These are phyloP conservation scores for Blastobasis lacticolella DNA, from an alignment of 2,888 invertebrate species.

Conservation along the genomic window DNA sequence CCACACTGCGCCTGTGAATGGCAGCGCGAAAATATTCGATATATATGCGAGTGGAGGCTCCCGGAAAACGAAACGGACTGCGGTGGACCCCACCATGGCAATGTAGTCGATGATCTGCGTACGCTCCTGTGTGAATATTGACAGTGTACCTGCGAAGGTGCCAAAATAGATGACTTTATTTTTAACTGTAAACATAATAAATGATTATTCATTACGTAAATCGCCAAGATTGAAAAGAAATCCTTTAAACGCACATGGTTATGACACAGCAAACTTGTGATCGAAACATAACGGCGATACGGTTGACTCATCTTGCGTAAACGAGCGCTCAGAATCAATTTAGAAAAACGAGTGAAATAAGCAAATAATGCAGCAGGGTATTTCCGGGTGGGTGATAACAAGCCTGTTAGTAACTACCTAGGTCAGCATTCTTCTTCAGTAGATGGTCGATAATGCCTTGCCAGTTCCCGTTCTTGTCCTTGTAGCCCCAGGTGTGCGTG, in stretches of 20 bases:
- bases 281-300: too few species aligned
- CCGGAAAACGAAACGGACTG: slow-evolving; percentile 76
- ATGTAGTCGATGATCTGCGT: slow-evolving; percentile 67
- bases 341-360: too few species aligned
- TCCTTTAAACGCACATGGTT: too few species aligned
- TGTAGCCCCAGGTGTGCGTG: slow-evolving; percentile 60
- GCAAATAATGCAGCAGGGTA: too few species aligned
- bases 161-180: neutral
- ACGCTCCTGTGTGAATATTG: slow-evolving; percentile 58
- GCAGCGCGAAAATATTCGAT: slow-evolving; percentile 78
- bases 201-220: too few species aligned
- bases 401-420: slow-evolving; percentile 31
- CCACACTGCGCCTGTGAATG: slow-evolving; percentile 79
- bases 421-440: slow-evolving; percentile 51
- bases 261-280: too few species aligned
- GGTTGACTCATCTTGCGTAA: too few species aligned
- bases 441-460: slow-evolving; percentile 51
- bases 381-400: too few species aligned
- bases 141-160: slow-evolving; percentile 41
- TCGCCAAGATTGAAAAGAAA: too few species aligned
- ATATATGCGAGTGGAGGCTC: slow-evolving; percentile 78
- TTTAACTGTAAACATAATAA: too few species aligned
- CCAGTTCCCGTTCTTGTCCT: slow-evolving; percentile 58
- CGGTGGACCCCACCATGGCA: slow-evolving; percentile 68
- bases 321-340: too few species aligned